phyloP scores from a whole-genome alignment of 2,797 vertebrate genomes.

The Cirrhinus mrigala region DNA sequence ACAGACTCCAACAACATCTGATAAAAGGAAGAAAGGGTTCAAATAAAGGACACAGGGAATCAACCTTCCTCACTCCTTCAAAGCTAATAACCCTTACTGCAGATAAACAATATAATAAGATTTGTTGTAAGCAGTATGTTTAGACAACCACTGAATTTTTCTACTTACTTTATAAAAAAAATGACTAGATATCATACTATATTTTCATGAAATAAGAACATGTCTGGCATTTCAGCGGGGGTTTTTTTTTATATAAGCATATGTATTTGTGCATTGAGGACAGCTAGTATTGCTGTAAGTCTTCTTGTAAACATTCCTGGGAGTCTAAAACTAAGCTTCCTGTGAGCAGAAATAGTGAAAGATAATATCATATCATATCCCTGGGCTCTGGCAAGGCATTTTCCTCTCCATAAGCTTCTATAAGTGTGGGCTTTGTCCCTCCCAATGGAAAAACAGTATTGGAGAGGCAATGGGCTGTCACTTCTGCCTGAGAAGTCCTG shows the following conservation, averaged over 20 bases:
- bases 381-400: slow-evolving; percentile 33
- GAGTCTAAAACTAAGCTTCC: slow-evolving; percentile 9
- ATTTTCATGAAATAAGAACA: slow-evolving; percentile 6
- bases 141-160: background rate
- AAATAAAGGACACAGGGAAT: slow-evolving; percentile 22
- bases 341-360: slow-evolving; percentile 17
- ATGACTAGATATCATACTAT: background rate
- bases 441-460: slow-evolving; percentile 39
- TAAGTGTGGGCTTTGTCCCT: slow-evolving; percentile 31
- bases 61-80: background rate
- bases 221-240: background rate
- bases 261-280: background rate
- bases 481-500: slow-evolving; percentile 20
- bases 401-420: slow-evolving; percentile 39
- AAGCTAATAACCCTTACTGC: background rate
- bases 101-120: background rate
- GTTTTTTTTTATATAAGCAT: slow-evolving; percentile 3
- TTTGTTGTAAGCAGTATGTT: background rate
- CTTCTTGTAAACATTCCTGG: slow-evolving; percentile 1
- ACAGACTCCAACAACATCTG: slow-evolving; percentile 1
- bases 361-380: slow-evolving; percentile 42
- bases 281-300: background rate
- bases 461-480: slow-evolving; percentile 40
- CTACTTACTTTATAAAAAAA: background rate
- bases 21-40: background rate